A percentile compares a stretch with the other conserved stretches of the same genome.
phyloP scores from a whole-genome alignment of 2,797 vertebrate species.

The Mormyrops attenuatus region DNA sequence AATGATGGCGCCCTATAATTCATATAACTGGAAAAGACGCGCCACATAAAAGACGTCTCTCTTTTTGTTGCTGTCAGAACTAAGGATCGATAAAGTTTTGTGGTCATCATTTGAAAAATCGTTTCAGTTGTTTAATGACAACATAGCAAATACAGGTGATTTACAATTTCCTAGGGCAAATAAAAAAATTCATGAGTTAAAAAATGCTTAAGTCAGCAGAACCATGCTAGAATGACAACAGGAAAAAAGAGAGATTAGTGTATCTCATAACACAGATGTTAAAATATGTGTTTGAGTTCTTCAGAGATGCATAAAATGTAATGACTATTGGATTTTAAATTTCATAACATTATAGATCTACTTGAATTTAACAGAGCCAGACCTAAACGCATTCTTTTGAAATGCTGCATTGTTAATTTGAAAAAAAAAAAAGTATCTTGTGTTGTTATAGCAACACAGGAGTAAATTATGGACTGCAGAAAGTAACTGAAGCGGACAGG shows the following conservation, averaged over 20 bases:
- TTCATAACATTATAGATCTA: background rate
- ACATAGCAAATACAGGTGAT: slow-evolving; percentile 45
- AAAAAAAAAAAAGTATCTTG: background rate
- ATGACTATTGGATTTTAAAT: background rate
- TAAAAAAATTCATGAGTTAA: slow-evolving; percentile 58
- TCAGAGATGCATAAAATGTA: background rate
- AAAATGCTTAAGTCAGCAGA: slow-evolving; percentile 53
- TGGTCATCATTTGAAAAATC: slow-evolving; percentile 55
- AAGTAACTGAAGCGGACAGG: background rate
- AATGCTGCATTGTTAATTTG: background rate
- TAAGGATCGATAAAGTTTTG: slow-evolving; percentile 39
- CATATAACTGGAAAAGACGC: slow-evolving; percentile 56
- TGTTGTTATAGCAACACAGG: background rate
- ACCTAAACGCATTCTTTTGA: background rate
- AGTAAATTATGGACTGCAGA: background rate
- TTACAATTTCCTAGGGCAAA: slow-evolving; percentile 51
- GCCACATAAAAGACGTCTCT: slow-evolving; percentile 54
- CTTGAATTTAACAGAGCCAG: background rate
- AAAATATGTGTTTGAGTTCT: slow-evolving; percentile 46
- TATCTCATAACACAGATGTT: slow-evolving; percentile 54
- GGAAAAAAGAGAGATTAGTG: slow-evolving; percentile 51
- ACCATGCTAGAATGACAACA: slow-evolving; percentile 55
- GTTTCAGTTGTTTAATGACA: slow-evolving; percentile 49
- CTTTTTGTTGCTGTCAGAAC: background rate
- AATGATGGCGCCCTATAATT: slow-evolving; percentile 39